Base-by-base conservation (phyloP, 2,797 vertebrate genomes). In the Periparus ater region DNA sequence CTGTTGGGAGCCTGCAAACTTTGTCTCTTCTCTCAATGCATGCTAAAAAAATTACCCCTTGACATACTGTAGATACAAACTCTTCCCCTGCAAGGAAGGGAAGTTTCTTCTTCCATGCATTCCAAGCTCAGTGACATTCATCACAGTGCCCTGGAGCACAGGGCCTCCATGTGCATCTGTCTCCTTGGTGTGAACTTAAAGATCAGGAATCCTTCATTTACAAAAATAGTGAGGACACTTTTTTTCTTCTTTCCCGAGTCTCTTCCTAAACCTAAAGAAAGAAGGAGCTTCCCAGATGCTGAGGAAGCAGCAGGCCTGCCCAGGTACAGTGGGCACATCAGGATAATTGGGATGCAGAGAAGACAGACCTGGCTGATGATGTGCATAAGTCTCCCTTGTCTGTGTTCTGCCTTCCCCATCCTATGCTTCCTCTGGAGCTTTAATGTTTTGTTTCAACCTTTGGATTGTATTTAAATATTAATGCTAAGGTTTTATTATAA, bases 101-200 rank as follows among this genome's bases (percentile, higher is more conserved):
- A 38, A 71, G 68, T 86, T 60, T 95, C 83, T 78, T 13, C 70
- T 51, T n/a, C 73, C 14, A 4, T 74, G 88, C 73, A 55, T 55
- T 57, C 90, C 70, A 91, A 94, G 91, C 94, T 95, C 95, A 90
- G 95, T 94, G 95, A 96, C 94, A 95, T 96, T 95, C 91, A 72
- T 54, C 54, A 9, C 1, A 7, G 51, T 72, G 91, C 93, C 94
- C 89, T 0, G 40, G 62, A 91, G 95, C 91, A 11, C 68, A 3
- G 34, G 55, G 75, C 63, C 71, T 57, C 73, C 9, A 12, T 3
- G 51, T 20, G 57, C 27, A 5, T 40, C 82, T 84, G 93, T 80
- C 88, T 93, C 93, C 87, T 86, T 38, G 90, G 93, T 86, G 93
- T 81, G 85, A 96, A 93, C 80, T 48, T 60, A 70, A 55, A 91